phyloP scores from a whole-genome alignment of 1,140 invertebrate genomes.

The Cydia amplana region DNA sequence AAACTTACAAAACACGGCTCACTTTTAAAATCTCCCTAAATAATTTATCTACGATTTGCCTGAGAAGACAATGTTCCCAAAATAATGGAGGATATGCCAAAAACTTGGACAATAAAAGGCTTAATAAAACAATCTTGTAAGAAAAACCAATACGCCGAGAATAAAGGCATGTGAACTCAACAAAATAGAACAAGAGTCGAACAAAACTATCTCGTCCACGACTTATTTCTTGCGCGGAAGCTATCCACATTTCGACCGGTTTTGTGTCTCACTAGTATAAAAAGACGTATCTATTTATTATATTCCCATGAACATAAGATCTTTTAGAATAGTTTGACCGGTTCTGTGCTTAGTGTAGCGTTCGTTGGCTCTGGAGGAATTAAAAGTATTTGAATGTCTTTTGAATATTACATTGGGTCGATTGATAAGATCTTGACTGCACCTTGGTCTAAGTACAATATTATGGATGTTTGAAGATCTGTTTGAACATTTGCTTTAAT shows the following conservation, averaged over 20 bases:
- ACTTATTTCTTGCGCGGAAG: constrained; percentile 65
- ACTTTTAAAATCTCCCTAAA: neutral
- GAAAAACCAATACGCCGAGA: constrained; percentile 56
- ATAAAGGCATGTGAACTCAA: constrained; percentile 60
- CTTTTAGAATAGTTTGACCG: constrained; percentile 51
- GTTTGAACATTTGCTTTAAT: neutral
- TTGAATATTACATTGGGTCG: constrained; percentile 22
- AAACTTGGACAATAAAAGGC: constrained; percentile 41
- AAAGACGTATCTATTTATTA: constrained; percentile 34
- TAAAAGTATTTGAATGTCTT: constrained; percentile 29
- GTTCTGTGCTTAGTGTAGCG: constrained; percentile 41
- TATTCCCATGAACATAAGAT: constrained; percentile 36
- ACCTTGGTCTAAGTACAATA: neutral
- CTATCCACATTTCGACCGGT: constrained; percentile 69
- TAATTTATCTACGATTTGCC: neutral
- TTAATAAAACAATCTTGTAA: constrained; percentile 57
- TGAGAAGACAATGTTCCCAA: neutral
- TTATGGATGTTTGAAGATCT: neutral
- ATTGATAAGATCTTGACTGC: neutral
- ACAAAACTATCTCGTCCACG: constrained; percentile 51
- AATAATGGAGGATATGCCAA: constrained; percentile 30
- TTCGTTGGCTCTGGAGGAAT: constrained; percentile 28
- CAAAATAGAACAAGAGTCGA: constrained; percentile 53
- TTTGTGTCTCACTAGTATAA: constrained; percentile 35
- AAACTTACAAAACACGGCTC: too few species aligned